Evolutionary conservation across 1,140 invertebrate species (phyloP), one percentile per base, ranked within the genome.

Genomic region (Mizuhopecten yessoensis): DNA sequence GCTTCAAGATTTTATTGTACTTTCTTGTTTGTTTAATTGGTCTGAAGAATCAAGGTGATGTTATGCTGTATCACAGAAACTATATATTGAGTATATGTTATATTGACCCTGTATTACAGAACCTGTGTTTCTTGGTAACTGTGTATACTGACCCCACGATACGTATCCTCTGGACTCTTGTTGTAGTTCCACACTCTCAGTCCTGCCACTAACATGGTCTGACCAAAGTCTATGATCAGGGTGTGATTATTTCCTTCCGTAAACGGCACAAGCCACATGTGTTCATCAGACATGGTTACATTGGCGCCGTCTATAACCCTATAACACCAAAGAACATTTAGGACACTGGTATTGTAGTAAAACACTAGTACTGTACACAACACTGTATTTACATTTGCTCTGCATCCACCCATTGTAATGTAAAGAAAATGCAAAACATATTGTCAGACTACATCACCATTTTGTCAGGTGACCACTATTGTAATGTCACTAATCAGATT

Each of bases 111-210:
- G 57, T 49, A 49, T 29, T 29, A 75, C 1, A 75, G 57, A 75
- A 75, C 1, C 57, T 75, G 57, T 39, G 36, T 39, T 39, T 39
- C 5, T 39, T 39, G 36, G 13, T 13, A 5, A 39, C 5, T 39
- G 42, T 45, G 42, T 45, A n/a, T 75, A 94, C 95, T 97, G 94
- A 98, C 98, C 86, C 98, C 98, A 93, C 97, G 97, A 95, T 98
- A 98, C 36, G 98, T 97, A 88, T 98, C 96, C 94, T 98, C 98
- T 93, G 97, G 96, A 92, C 97, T 97, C 90, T 97, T 97, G 96
- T 98, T 98, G 95, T 98, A 98, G 96, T 98, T 98, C 98, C 98
- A 98, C 45, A 98, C 95, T 87, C 97, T 97, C 0, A 98, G 95
- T 88, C 97, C 97, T 29, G 96, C 92, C 39, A 96, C 95, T 88